phyloP scores from a whole-genome alignment of 2,113 vertebrate genomes.

The Apteryx owenii region DNA sequence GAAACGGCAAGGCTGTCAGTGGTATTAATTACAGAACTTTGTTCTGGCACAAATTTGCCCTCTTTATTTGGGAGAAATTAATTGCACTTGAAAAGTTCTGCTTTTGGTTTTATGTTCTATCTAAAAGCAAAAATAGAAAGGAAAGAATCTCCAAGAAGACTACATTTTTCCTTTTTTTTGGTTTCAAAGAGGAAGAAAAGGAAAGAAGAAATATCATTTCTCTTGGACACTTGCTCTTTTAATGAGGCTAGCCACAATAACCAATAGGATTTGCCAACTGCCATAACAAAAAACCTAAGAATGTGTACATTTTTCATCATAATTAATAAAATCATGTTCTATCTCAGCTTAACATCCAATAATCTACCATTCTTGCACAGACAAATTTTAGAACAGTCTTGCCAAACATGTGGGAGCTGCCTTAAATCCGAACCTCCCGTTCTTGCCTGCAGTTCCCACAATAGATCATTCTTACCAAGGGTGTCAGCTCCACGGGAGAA shows the following conservation, averaged over 20 bases:
- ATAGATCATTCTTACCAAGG: too few relatives aligned
- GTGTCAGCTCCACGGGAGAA: not conserved
- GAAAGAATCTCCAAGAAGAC: fast-evolving
- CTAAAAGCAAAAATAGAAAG: not conserved
- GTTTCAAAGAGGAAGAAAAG: not conserved
- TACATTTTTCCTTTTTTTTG: not conserved
- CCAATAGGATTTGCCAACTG: not conserved
- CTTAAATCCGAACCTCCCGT: not conserved
- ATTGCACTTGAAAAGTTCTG: not conserved
- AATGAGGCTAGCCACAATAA: too few relatives aligned
- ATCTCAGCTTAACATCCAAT: not conserved
- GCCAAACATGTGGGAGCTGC: not conserved
- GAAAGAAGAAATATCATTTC: not conserved
- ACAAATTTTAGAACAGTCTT: not conserved
- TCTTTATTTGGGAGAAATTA: not conserved
- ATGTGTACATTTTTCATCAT: not conserved
- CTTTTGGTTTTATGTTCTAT: not conserved
- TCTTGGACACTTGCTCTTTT: too few relatives aligned
- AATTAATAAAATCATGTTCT: not conserved
- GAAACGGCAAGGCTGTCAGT: not conserved
- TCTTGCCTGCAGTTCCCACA: not conserved
- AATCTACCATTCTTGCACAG: not conserved
- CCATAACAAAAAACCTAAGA: not conserved
- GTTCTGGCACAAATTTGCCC: not conserved
- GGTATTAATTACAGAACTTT: too few relatives aligned